phyloP scores from a whole-genome alignment of 2,888 invertebrate genomes.

The Pandemis cinnamomeana region DNA sequence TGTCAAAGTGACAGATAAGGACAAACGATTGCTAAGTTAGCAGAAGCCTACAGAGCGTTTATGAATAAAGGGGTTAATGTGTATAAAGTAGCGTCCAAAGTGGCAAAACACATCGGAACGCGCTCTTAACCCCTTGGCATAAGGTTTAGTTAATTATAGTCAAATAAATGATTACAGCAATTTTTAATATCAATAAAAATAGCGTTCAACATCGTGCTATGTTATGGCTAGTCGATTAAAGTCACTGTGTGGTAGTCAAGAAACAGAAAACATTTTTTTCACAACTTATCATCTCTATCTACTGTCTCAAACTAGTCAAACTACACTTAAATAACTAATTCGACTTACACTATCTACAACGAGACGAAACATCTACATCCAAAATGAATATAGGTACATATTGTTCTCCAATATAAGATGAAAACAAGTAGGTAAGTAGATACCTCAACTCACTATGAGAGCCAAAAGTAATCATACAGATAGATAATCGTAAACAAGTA shows the following conservation, averaged over 20 bases:
- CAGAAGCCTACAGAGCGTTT: too few relatives aligned
- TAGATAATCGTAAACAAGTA: slow-evolving; percentile 17
- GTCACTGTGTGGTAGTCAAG: background rate
- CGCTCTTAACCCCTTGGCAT: too few relatives aligned
- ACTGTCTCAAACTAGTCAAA: slow-evolving; percentile 7
- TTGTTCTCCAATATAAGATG: slow-evolving; percentile 16
- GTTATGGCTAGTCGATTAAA: background rate
- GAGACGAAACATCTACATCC: slow-evolving; percentile 14
- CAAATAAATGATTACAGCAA: too few relatives aligned
- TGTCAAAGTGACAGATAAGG: too few relatives aligned
- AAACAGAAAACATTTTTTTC: slow-evolving; percentile 2
- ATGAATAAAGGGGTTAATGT: too few relatives aligned
- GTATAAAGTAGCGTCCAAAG: too few relatives aligned
- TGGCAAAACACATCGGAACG: too few relatives aligned
- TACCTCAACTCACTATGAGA: slow-evolving; percentile 22
- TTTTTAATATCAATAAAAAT: background rate
- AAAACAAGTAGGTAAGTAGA: background rate
- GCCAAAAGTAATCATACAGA: slow-evolving; percentile 30
- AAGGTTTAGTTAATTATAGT: too few relatives aligned
- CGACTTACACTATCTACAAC: slow-evolving; percentile 19
- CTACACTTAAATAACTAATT: slow-evolving; percentile 12
- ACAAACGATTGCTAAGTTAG: too few relatives aligned
- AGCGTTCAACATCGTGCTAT: background rate
- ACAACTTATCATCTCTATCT: slow-evolving; percentile 1
- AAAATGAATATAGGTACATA: background rate